These are phyloP conservation scores for Luperina nickerlii DNA, from an alignment of 2,888 invertebrate species.

Conservation along the genomic window DNA sequence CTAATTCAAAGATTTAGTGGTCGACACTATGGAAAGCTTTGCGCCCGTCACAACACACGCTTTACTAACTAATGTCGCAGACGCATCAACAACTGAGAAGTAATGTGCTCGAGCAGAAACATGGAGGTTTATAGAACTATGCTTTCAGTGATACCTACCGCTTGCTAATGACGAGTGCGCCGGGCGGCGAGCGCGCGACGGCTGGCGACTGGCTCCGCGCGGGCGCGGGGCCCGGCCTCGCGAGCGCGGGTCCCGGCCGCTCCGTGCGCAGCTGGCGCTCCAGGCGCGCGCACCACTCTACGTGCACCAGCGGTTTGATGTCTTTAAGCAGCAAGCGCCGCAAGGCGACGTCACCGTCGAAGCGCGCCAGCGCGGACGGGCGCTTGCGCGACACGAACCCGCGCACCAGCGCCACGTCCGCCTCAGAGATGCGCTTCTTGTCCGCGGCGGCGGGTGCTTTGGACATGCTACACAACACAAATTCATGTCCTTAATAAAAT, in stretches of 20 bases:
- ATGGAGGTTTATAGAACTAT: background rate
- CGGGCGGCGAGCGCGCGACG: background rate
- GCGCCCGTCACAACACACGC: background rate
- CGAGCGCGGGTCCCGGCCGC: slow-evolving; percentile 11
- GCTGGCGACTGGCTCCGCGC: background rate
- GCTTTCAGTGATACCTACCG: slow-evolving; percentile 17
- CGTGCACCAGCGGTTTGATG: slow-evolving; percentile 77
- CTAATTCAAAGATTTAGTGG: background rate
- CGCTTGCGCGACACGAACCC: slow-evolving; percentile 65
- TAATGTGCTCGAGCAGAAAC: background rate
- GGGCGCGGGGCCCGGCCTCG: no score
- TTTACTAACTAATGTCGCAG: background rate
- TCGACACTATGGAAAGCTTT: slow-evolving; percentile 17
- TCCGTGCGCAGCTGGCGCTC: slow-evolving; percentile 42
- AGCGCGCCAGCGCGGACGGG: slow-evolving; percentile 68
- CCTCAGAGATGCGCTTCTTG: slow-evolving; percentile 64
- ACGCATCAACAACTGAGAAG: background rate
- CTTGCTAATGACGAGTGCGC: slow-evolving; percentile 35
- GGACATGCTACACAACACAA: no score
- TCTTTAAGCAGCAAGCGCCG: slow-evolving; percentile 71
- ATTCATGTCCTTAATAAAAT: no score
- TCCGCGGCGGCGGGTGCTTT: background rate
- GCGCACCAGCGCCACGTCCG: slow-evolving; percentile 69
- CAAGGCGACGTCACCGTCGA: slow-evolving; percentile 72
- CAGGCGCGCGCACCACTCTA: slow-evolving; percentile 69